Evolutionary conservation across 2,797 vertebrate species (phyloP), one percentile per base, ranked within the genome.

Genomic region (Sebastolobus altivelis): DNA sequence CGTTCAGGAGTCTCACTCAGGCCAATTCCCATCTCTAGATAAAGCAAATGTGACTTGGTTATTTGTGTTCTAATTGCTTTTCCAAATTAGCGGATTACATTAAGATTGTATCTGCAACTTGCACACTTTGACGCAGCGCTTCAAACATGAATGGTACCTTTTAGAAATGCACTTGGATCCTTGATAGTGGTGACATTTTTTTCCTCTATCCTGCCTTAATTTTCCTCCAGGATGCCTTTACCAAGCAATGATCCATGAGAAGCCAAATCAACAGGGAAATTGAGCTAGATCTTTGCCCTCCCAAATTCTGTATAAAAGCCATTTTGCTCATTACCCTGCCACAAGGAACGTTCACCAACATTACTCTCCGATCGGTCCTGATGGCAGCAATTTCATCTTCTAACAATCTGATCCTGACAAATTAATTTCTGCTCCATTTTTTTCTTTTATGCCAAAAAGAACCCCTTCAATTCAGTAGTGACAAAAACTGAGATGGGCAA

Each of bases 301-400:
- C 69, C 63, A 9, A 85, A 85, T 72, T 72, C 65, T 8, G 87
- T 61, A 91, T 85, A 92, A 91, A 93, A 93, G 89, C 87, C 71
- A 79, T 93, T 93, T 94, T 79, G 66, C 85, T 89, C 87, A 93
- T 94, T 94, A 91, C 79, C 68, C 89, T 90, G 89, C 86, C 82
- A 92, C 27, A n/a, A 80, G 67, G 79, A 86, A 87, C 88, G 66
- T 90, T 94, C 77, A 81, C 84, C 84, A 68, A 80, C 93, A 93
- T 95, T 93, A 93, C 87, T 93, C 88, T 81, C 74, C 83, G 88
- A 95, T 94, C 91, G 93, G 89, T 80, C 88, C 85, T 93, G 92
- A 95, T 94, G 92, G 94, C 88, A 69, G 91, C 65, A 93, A 94
- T 95, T 95, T 94, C 79, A 90, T 92, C 87, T 85, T 87, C 88